phyloP scores from a whole-genome alignment of 2,797 vertebrate species.

The Lithobates sylvaticus region DNA sequence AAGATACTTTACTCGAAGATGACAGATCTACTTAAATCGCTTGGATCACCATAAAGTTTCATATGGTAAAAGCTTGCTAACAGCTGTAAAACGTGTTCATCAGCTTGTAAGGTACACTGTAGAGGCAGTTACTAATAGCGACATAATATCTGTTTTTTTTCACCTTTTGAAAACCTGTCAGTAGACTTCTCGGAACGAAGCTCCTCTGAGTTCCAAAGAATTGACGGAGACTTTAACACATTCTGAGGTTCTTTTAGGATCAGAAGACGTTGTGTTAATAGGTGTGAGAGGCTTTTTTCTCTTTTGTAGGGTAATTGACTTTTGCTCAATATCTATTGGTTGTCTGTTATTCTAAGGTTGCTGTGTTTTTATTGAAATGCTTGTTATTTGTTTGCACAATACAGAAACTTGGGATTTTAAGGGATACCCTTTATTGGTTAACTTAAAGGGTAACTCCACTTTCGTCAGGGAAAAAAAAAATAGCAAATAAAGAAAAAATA shows the following conservation, averaged over 20 bases:
- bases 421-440: too few species aligned
- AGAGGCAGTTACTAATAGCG: neutral
- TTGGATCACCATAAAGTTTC: conserved; percentile 4
- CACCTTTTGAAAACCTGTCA: neutral
- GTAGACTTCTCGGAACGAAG: neutral
- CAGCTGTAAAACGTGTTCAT: neutral
- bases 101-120: neutral
- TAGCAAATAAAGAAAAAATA: too few species aligned
- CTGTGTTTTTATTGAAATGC: too few species aligned
- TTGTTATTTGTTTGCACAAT: too few species aligned
- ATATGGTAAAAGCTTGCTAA: neutral
- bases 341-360: too few species aligned
- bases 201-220: neutral
- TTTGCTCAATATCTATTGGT: neutral
- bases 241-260: neutral
- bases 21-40: neutral
- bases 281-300: neutral
- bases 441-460: too few species aligned
- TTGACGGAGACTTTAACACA: neutral
- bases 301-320: neutral
- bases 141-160: neutral
- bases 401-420: too few species aligned
- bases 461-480: too few species aligned
- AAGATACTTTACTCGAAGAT: neutral
- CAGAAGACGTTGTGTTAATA: neutral